Conservation (phyloP, 2,113 vertebrate genomes). For the Grantiella picta region DNA sequence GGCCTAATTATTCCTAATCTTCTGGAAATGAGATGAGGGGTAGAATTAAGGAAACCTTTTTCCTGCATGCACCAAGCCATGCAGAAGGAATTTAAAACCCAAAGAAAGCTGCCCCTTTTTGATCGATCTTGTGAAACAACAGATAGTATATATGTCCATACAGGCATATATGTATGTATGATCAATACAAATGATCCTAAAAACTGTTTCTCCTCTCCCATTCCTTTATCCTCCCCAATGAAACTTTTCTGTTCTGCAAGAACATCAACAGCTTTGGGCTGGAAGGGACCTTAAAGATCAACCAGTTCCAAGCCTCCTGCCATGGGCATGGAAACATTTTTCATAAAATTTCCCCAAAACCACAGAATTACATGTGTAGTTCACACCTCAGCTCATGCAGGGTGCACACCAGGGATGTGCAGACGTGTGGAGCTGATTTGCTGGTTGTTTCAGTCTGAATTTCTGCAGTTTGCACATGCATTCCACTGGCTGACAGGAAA, state of each 20-base stretch:
- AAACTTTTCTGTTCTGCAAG: neutral
- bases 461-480: rapidly evolving
- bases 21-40: neutral
- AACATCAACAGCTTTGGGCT: neutral
- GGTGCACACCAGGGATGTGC: neutral
- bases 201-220: neutral
- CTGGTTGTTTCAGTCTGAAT: neutral
- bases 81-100: neutral
- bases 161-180: rapidly evolving
- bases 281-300: neutral
- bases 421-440: rapidly evolving
- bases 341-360: neutral
- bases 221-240: neutral
- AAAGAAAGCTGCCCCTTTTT: neutral
- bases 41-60: neutral
- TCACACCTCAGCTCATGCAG: neutral
- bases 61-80: neutral
- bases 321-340: neutral
- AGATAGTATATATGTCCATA: neutral
- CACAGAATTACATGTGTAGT: too few species aligned
- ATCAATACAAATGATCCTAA: neutral
- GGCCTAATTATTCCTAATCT: neutral
- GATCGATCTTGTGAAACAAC: neutral
- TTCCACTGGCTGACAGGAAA: neutral
- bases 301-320: neutral